Evolutionary conservation across 1,140 invertebrate species (phyloP), one percentile per base, ranked within the genome.

Genomic region (Sycophila sp.): DNA sequence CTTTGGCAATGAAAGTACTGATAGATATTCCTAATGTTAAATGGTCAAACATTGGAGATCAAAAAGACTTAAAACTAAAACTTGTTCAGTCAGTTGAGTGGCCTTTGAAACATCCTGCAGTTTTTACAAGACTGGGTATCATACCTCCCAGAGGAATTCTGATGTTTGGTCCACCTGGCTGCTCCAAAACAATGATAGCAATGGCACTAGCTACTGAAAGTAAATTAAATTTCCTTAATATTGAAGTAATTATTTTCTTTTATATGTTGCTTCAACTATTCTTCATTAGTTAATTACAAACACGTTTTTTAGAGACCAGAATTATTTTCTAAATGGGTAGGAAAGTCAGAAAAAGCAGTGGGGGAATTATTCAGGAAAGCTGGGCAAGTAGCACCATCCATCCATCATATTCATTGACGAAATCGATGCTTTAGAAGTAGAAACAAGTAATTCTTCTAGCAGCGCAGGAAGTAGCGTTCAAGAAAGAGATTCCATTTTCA

Each of bases 391-490:
- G 92, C 97, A 1, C 98, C 98, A 0, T 93, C n/a, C n/a, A n/a
- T n/a, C 95, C 7, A 94, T 99, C 75, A 90, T 99, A 73, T 99
- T 99, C 86, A 98, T 99, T 82, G 98, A 99, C 87, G 98, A 99
- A 88, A 94, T 99, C 76, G 98, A 99, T 87, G 95, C 96, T 11
- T 87, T 99, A 17, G 94, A 94, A 34, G 91, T 91, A 17, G 94
- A 94, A 86, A 88, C 92, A 82, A 87, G 86, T 5, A 85, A 87
- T 1, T 83, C 85, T 11, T 87, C 87, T 0, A 82, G 85, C 63
- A 81, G 76, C 5, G 78, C 75, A 2, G 89, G 89, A 42, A 87
- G 89, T 34, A 90, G 88, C 51, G 94, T 95, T 0, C 92, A 94
- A 72, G 92, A 95, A 76, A 87, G 96, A 74, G 95, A 98, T 10